Base-by-base conservation (phyloP, 2,113 vertebrate genomes). In the Menidia beryllina region DNA sequence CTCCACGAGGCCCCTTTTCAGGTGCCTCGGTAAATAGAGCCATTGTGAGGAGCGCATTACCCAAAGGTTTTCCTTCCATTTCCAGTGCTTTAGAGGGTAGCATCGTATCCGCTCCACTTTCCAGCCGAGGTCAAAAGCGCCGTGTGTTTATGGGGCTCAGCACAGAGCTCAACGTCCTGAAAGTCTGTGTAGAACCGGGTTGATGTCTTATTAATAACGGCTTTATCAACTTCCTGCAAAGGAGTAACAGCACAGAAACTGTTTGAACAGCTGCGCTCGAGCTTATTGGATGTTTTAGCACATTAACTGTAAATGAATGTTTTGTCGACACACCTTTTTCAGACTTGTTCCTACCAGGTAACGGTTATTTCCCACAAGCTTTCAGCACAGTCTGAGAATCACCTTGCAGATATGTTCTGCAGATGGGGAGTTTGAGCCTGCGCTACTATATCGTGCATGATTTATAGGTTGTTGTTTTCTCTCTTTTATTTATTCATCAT, bases 31-130 rank as follows among this genome's bases (percentile, higher is more conserved):
- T 80, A 83, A 87, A 89, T 85, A 81, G 65, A 65, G 70, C 84
- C 71, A 85, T 88, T 90, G 86, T 88, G 83, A 79, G 82, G 81
- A 88, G 86, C 79, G 86, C 79, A 83, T 86, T 88, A 87, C 82
- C 82, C 77, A 76, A 67, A 77, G 83, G 84, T 79, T 87, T 86
- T 66, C 69, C 71, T 84, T 82, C 76, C 82, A 83, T 83, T 66
- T 78, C 83, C 12, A 24, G 72, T 48, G 77, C 69, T 74, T 63
- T 79, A 34, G 59, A 56, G 77, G 79, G 79, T n/a, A 62, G 68
- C 70, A 49, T 77, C 61, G 49, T 65, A 75, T 75, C 68, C 65
- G 83, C 81, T 67, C 77, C 68, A 36, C 81, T 84, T 77, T 53
- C 36, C 54, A n/a, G 67, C 4, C 53, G 51, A 72, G 62, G 75